Conservation (phyloP, 2,113 vertebrate genomes). For the Pachypanchax playfairii region DNA sequence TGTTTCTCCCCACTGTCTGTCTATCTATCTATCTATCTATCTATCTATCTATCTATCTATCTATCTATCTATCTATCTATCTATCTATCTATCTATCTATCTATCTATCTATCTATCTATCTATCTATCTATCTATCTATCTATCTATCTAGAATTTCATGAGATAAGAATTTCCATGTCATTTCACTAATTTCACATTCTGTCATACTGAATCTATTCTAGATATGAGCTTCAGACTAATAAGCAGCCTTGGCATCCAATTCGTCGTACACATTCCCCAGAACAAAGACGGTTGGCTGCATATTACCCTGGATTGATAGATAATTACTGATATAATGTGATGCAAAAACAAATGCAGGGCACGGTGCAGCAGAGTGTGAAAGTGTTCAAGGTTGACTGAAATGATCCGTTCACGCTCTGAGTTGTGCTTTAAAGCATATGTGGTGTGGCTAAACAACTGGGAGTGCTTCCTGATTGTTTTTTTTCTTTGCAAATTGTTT, state of each 20-base stretch:
- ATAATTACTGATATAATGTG: constrained; percentile 69
- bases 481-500: constrained; percentile 7
- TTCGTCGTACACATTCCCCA: constrained; percentile 61
- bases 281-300: constrained; percentile 53
- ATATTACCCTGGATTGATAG: constrained; percentile 57
- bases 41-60: constrained; percentile 37
- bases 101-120: constrained; percentile 40
- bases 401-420: constrained; percentile 41
- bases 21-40: constrained; percentile 41
- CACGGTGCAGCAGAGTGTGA: constrained; percentile 47
- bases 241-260: constrained; percentile 63
- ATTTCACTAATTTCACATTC: constrained; percentile 41
- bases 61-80: constrained; percentile 40
- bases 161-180: constrained; percentile 30
- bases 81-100: constrained; percentile 45
- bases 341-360: constrained; percentile 42
- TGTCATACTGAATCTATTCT: constrained; percentile 55
- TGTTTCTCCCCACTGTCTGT: constrained; percentile 48
- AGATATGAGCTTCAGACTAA: constrained; percentile 63
- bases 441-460: constrained; percentile 15
- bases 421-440: constrained; percentile 41
- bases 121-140: constrained; percentile 37
- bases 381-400: constrained; percentile 41
- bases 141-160: constrained; percentile 27
- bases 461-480: constrained; percentile 21